phyloP scores from a whole-genome alignment of 2,888 invertebrate genomes.

The Noctua janthe region DNA sequence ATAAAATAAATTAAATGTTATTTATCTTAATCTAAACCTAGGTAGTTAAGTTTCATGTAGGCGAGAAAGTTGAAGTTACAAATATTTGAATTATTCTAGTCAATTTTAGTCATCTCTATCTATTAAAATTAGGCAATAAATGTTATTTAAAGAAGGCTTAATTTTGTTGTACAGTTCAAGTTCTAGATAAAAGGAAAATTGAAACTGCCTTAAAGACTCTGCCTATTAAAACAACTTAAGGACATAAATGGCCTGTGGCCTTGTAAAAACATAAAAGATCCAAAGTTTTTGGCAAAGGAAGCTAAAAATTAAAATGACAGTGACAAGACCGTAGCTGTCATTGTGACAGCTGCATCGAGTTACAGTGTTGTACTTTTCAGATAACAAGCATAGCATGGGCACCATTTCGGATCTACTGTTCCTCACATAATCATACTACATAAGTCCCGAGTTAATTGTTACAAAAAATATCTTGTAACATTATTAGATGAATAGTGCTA shows the following conservation, averaged over 20 bases:
- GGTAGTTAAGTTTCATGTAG: neutral
- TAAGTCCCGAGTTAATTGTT: constrained; percentile 11
- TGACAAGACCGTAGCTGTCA: constrained; percentile 13
- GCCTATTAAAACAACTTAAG: neutral
- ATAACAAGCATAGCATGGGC: neutral
- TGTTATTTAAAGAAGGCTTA: neutral
- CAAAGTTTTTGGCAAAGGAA: neutral
- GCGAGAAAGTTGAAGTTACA: neutral
- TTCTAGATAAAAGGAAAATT: neutral
- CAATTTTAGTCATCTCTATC: constrained; percentile 40
- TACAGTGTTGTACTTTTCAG: constrained; percentile 1
- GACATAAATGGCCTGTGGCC: too few relatives aligned
- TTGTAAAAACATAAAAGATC: neutral
- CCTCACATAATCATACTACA: neutral
- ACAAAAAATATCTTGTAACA: constrained; percentile 18
- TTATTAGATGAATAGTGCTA: constrained; percentile 20
- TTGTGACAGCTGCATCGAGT: constrained; percentile 2
- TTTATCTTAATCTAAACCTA: neutral
- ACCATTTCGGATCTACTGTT: neutral
- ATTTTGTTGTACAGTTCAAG: constrained; percentile 10
- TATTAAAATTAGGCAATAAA: constrained; percentile 10
- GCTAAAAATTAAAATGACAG: neutral
- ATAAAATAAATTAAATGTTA: neutral
- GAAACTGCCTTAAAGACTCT: neutral
- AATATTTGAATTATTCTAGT: constrained; percentile 41